Evolutionary conservation across 2,113 vertebrate genomes (phyloP).

Genomic region (Toxotes jaculatrix): DNA sequence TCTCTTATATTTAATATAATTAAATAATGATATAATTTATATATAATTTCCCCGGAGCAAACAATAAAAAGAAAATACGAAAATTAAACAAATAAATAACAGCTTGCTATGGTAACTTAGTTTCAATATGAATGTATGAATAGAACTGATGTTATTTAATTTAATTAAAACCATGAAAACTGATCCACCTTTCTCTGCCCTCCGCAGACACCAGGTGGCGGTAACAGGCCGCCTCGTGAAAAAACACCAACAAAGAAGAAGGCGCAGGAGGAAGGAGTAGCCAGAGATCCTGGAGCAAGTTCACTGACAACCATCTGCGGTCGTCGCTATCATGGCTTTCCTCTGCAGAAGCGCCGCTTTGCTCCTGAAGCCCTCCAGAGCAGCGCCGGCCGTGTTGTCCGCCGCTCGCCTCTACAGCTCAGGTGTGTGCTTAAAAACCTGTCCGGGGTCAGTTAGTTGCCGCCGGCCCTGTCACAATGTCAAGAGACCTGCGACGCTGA

Average conservation of each 20-base stretch:
- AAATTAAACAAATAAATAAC: not conserved
- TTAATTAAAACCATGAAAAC: not conserved
- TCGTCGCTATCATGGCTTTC: slow-evolving; percentile 76
- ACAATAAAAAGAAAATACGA: not conserved
- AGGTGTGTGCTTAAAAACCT: slow-evolving; percentile 65
- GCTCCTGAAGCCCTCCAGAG: slow-evolving; percentile 66
- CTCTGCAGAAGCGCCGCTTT: slow-evolving; percentile 74
- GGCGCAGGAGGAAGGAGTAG: not conserved
- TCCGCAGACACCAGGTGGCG: slow-evolving; percentile 37
- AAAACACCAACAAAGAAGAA: slow-evolving; percentile 46
- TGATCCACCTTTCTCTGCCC: not conserved
- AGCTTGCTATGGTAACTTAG: not conserved
- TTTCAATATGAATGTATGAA: not conserved
- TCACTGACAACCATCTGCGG: not conserved
- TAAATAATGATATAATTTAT: too few species aligned
- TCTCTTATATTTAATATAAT: too few species aligned
- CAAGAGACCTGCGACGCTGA: slow-evolving; percentile 47
- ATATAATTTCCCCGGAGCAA: too few species aligned
- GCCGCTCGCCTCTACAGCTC: slow-evolving; percentile 78
- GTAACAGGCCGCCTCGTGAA: not conserved
- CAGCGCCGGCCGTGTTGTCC: slow-evolving; percentile 49
- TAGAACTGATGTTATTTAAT: not conserved
- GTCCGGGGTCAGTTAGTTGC: not conserved
- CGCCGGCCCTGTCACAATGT: slow-evolving; percentile 61
- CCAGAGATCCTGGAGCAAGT: not conserved